Conservation (phyloP, 2,113 vertebrate species). For the Prionailurus viverrinus region DNA sequence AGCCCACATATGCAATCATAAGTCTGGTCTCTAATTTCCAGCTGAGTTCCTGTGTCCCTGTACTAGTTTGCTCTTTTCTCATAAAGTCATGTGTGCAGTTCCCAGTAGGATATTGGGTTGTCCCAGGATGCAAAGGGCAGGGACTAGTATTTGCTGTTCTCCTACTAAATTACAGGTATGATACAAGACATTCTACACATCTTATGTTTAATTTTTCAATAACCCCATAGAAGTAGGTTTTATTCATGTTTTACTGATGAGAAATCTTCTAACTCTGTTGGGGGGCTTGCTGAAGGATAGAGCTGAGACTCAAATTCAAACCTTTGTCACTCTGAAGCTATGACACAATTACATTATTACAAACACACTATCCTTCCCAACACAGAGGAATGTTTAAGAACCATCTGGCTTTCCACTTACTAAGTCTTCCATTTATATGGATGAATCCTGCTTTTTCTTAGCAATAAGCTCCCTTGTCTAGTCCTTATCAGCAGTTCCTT, state of each 20-base stretch:
- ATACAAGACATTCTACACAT: not conserved
- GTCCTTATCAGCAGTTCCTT: not conserved
- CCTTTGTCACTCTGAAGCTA: not conserved
- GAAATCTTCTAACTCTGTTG: not conserved
- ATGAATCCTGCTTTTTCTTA: not conserved
- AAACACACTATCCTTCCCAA: not conserved
- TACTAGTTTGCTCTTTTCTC: not conserved
- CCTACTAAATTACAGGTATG: not conserved
- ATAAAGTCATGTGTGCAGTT: not conserved
- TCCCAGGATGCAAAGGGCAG: not conserved
- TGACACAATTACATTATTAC: not conserved
- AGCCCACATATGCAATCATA: not conserved
- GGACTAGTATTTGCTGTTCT: not conserved
- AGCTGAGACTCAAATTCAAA: not conserved
- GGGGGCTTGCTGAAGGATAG: not conserved
- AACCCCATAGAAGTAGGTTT: not conserved
- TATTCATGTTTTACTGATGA: not conserved
- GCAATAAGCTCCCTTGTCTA: not conserved
- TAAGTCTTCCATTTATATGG: not conserved
- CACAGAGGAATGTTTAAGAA: not conserved
- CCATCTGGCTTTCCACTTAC: not conserved
- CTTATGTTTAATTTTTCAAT: not conserved
- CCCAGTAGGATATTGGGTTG: not conserved
- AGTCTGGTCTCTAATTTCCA: not conserved
- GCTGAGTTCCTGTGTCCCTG: rapidly evolving